These are phyloP conservation scores for Leptarthrus brevirostris DNA, from an alignment of 2,888 invertebrate genomes.

Conservation along the genomic window DNA sequence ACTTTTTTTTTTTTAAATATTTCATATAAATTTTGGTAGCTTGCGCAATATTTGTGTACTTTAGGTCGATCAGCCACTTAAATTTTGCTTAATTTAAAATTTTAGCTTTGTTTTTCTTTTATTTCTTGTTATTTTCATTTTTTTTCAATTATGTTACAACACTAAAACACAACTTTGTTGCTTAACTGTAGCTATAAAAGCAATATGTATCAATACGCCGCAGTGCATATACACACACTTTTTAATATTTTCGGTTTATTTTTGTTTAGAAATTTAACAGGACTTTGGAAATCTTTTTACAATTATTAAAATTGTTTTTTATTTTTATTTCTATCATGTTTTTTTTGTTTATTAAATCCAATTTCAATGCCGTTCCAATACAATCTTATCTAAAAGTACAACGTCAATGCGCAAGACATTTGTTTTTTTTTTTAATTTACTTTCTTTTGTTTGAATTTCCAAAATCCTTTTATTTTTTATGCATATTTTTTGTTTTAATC, in stretches of 20 bases:
- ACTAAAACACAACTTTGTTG: neutral
- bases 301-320: no score
- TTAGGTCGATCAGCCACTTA: constrained; percentile 1
- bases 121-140: neutral
- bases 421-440: neutral
- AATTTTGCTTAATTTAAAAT: no score
- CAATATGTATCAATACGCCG: neutral
- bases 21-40: constrained; percentile 4
- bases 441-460: constrained; percentile 1
- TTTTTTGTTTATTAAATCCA: neutral
- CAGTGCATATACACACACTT: constrained; percentile 15
- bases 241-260: neutral
- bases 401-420: constrained; percentile 2
- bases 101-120: neutral
- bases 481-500: neutral
- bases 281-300: constrained; percentile 3
- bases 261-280: neutral
- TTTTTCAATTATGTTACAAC: neutral
- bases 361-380: no score
- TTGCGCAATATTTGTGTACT: constrained; percentile 32
- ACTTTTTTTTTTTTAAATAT: neutral
- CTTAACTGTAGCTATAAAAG: constrained; percentile 15
- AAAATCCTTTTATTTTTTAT: constrained; percentile 23
- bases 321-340: constrained; percentile 2
- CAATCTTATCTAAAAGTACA: constrained; percentile 22